Base-by-base conservation (phyloP, 2,797 vertebrate genomes). In the Propithecus perrieri region DNA sequence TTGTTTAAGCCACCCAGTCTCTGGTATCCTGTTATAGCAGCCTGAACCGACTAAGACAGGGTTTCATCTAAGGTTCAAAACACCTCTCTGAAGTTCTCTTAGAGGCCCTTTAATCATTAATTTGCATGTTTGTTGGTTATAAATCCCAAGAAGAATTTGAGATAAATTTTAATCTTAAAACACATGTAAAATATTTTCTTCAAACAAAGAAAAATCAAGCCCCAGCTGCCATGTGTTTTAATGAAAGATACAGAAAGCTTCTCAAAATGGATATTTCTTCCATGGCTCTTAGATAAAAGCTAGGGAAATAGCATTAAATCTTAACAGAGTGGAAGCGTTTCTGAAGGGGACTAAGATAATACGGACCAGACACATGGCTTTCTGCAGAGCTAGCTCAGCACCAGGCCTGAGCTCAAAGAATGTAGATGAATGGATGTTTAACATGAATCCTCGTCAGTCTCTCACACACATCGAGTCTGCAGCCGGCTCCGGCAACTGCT, bases 281-380 rank as follows among this genome's bases (percentile, higher is more conserved):
- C 81, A 78, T 3, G 7, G 61, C 61, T 85, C 41, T 95, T 92
- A 97, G 96, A 98, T 97, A 96, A 98, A 97, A 97, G 95, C 83
- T 76, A 33, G 93, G 95, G 95, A 96, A 97, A 92, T 75, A 85
- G 80, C 97, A 97, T 95, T 98, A 97, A 97, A 98, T 97, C 97
- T 97, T 96, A 95, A 89, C 4, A 1, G 95, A 96, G n/a, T 92
- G 55, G 83, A 93, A 95, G 95, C 38, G 2, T 95, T 96, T 97
- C 97, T 97, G 93, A 94, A 95, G 38, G 71, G 84, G 26, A 89
- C 96, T 87, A 22, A 61, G 93, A 91, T 97, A 97, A 97, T 98
- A 79, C 2, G 76, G 94, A 94, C 89, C 97, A 98, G 97, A 96
- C 93, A 95, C 89, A 92, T 8, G 69, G 91, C 76, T 96, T 93